Conservation (phyloP, 1,140 invertebrate species). For the Cotesia typhae region DNA sequence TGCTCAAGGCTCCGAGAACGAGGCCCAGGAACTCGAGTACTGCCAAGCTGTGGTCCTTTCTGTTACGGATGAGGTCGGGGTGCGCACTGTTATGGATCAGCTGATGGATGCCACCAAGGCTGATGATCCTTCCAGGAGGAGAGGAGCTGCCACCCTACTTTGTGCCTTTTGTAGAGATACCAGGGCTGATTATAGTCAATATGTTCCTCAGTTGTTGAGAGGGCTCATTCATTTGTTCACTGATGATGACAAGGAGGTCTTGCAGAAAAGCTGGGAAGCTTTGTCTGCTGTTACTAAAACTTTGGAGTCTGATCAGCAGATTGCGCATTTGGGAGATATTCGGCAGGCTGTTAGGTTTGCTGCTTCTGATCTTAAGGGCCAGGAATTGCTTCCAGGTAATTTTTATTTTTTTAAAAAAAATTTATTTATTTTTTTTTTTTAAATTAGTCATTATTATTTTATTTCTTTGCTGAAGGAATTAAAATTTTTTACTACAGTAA, state of each 20-base stretch:
- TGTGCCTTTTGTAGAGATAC: constrained; percentile 90
- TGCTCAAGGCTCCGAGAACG: constrained; percentile 75
- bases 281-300: constrained; percentile 90
- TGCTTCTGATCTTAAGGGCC: constrained; percentile 83
- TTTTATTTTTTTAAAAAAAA: too few relatives aligned
- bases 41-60: constrained; percentile 93
- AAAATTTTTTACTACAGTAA: too few relatives aligned
- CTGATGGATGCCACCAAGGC: constrained; percentile 82
- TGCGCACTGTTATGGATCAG: constrained; percentile 89
- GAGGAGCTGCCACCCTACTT: constrained; percentile 86
- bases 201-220: constrained; percentile 87
- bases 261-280: constrained; percentile 89
- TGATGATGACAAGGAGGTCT: constrained; percentile 80
- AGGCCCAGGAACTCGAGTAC: constrained; percentile 86
- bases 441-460: too few relatives aligned
- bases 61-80: constrained; percentile 85
- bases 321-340: constrained; percentile 86
- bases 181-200: constrained; percentile 84
- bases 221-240: constrained; percentile 88
- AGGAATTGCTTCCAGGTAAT: constrained; percentile 72
- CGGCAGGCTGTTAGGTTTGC: constrained; percentile 91
- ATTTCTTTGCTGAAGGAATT: too few relatives aligned
- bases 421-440: too few relatives aligned
- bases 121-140: constrained; percentile 71
- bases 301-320: constrained; percentile 82